phyloP scores from a whole-genome alignment of 2,888 invertebrate species.

The Volucella zonaria region DNA sequence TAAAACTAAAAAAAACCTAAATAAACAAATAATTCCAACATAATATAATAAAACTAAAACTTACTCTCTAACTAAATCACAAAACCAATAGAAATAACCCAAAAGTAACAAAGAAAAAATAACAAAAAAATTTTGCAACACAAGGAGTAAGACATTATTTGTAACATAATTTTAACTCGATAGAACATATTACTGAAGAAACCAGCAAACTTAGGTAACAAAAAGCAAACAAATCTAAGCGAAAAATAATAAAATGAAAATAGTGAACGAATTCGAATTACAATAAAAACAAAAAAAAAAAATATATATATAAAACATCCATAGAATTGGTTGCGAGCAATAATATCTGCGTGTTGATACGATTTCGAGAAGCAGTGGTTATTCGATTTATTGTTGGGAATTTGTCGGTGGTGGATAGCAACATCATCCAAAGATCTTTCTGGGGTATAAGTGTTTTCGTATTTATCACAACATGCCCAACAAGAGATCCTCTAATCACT shows the following conservation, averaged over 20 bases:
- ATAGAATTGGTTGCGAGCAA: slow-evolving; percentile 82
- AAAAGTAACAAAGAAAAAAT: slow-evolving; percentile 35
- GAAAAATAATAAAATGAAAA: slow-evolving; percentile 65
- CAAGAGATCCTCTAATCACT: slow-evolving; percentile 70
- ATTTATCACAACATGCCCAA: slow-evolving; percentile 64
- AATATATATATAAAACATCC: slow-evolving; percentile 61
- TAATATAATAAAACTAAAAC: slow-evolving; percentile 36
- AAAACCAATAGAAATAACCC: slow-evolving; percentile 82
- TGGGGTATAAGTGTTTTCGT: neutral
- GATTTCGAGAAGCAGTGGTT: slow-evolving; percentile 80
- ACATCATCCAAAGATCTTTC: neutral
- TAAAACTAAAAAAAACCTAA: slow-evolving; percentile 30
- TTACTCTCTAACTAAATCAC: slow-evolving; percentile 74
- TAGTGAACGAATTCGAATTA: slow-evolving; percentile 68
- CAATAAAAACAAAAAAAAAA: slow-evolving; percentile 49
- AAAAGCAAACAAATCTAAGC: slow-evolving; percentile 69
- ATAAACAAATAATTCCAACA: neutral
- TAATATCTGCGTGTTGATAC: slow-evolving; percentile 83
- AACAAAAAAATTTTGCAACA: slow-evolving; percentile 7
- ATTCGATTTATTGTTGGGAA: slow-evolving; percentile 80
- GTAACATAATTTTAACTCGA: slow-evolving; percentile 42
- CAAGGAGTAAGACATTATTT: slow-evolving; percentile 49
- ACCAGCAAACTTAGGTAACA: slow-evolving; percentile 34
- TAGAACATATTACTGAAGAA: slow-evolving; percentile 24
- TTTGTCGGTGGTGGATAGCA: slow-evolving; percentile 58